A percentile compares a stretch with the other conserved stretches of the same genome.
Conservation (phyloP, 2,888 invertebrate species). For the Ichneumoninae sp. region DNA sequence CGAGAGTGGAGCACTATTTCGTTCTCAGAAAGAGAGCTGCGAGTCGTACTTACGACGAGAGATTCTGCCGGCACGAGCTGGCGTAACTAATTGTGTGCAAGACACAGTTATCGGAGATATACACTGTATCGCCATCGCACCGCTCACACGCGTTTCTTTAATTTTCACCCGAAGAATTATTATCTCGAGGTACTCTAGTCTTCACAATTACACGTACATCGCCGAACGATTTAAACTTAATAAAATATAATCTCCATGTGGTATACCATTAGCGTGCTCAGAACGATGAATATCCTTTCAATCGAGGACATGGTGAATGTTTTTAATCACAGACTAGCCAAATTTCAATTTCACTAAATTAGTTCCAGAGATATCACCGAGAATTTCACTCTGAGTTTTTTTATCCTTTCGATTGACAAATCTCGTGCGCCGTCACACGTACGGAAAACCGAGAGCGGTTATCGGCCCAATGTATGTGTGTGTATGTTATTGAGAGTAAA, state of each 20-base stretch:
- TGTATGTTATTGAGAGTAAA: constrained; percentile 1
- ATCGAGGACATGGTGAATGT: constrained; percentile 46
- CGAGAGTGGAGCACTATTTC: constrained; percentile 43
- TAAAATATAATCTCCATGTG: not conserved
- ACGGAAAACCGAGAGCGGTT: not conserved
- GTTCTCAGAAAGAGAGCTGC: constrained; percentile 56
- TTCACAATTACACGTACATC: not conserved
- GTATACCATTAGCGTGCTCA: constrained; percentile 59
- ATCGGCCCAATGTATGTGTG: not conserved
- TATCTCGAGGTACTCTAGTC: not conserved
- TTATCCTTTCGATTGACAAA: constrained; percentile 7
- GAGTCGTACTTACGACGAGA: constrained; percentile 50
- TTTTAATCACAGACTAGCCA: not conserved
- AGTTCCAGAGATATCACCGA: not conserved
- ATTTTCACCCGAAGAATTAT: constrained; percentile 36
- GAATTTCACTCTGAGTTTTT: constrained; percentile 21
- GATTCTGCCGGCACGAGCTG: constrained; percentile 56
- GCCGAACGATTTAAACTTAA: constrained; percentile 3
- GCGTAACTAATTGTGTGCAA: constrained; percentile 64
- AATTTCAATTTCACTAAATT: not conserved
- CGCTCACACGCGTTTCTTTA: constrained; percentile 13
- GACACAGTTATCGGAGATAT: constrained; percentile 47
- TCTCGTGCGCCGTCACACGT: constrained; percentile 25
- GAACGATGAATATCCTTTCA: constrained; percentile 57
- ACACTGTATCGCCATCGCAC: constrained; percentile 21